A percentile compares a stretch with the other conserved stretches of the same genome.
Conservation (phyloP, 92 coral and sea anemone genomes). For the Phymanthus crucifer region DNA sequence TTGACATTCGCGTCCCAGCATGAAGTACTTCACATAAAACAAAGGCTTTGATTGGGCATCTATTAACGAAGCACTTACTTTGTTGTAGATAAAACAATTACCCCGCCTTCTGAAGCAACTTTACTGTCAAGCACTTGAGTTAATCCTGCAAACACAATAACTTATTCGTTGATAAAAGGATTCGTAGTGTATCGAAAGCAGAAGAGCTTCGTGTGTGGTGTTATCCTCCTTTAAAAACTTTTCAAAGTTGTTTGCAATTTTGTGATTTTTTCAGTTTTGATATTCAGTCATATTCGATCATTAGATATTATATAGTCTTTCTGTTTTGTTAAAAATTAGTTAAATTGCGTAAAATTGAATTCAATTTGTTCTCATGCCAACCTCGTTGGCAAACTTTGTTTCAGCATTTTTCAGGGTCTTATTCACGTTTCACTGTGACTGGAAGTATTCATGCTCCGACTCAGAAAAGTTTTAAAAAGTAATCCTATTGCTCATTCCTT, state of each 20-base stretch:
- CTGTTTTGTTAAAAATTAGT: too few relatives aligned
- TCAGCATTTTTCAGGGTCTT: too few relatives aligned
- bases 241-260: background rate
- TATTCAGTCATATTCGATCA: background rate
- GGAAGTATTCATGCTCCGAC: background rate
- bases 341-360: too few relatives aligned
- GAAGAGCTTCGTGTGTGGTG: conserved; percentile 33
- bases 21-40: background rate
- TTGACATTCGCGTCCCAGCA: conserved; percentile 10
- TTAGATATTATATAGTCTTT: background rate
- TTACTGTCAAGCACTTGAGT: conserved; percentile 28
- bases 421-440: background rate
- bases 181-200: conserved; percentile 6
- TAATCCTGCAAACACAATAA: conserved; percentile 23
- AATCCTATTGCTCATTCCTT: background rate
- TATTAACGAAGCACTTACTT: conserved; percentile 13
- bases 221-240: background rate
- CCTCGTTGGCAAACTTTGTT: too few relatives aligned
- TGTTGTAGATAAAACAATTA: conserved; percentile 19
- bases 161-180: conserved; percentile 8
- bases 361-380: too few relatives aligned
- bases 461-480: background rate
- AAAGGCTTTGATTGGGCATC: conserved; percentile 10
- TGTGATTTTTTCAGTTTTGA: background rate
- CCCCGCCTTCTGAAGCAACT: conserved; percentile 12